phyloP scores from a whole-genome alignment of 1,140 invertebrate genomes.

The Diorhabda sublineata region DNA sequence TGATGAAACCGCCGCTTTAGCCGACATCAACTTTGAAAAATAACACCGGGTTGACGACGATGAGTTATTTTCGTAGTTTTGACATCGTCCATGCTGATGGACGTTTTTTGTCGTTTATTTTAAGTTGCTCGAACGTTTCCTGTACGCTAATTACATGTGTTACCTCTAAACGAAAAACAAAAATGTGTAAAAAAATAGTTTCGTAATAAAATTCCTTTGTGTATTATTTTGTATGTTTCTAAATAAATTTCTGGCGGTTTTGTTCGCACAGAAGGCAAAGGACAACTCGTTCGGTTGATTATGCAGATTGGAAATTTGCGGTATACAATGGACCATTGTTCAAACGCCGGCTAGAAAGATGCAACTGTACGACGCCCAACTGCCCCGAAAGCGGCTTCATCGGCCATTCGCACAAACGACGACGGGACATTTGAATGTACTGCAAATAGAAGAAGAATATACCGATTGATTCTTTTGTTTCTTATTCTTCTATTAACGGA shows the following conservation, averaged over 20 bases:
- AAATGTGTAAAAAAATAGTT: too few relatives aligned
- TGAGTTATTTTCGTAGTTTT: too few relatives aligned
- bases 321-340: slow-evolving; percentile 38
- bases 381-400: slow-evolving; percentile 18
- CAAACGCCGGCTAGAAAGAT: slow-evolving; percentile 10
- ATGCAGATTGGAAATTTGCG: slow-evolving; percentile 32
- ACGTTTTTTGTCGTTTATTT: too few relatives aligned
- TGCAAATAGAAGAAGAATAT: slow-evolving; percentile 14
- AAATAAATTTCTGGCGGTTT: slow-evolving; percentile 22
- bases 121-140: too few relatives aligned
- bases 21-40: too few relatives aligned
- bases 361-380: slow-evolving; percentile 6
- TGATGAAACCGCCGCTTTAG: too few relatives aligned
- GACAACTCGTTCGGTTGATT: slow-evolving; percentile 30
- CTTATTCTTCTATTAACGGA: background rate
- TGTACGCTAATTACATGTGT: too few relatives aligned
- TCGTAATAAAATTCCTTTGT: too few relatives aligned
- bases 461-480: slow-evolving; percentile 30
- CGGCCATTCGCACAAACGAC: slow-evolving; percentile 16
- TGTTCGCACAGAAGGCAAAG: slow-evolving; percentile 16
- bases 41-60: too few relatives aligned
- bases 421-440: slow-evolving; percentile 27
- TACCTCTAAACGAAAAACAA: too few relatives aligned
- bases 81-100: too few relatives aligned
- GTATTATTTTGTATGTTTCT: too few relatives aligned